Evolutionary conservation across 2,888 invertebrate species (phyloP).

Genomic region (Lasioglossum marginatum): DNA sequence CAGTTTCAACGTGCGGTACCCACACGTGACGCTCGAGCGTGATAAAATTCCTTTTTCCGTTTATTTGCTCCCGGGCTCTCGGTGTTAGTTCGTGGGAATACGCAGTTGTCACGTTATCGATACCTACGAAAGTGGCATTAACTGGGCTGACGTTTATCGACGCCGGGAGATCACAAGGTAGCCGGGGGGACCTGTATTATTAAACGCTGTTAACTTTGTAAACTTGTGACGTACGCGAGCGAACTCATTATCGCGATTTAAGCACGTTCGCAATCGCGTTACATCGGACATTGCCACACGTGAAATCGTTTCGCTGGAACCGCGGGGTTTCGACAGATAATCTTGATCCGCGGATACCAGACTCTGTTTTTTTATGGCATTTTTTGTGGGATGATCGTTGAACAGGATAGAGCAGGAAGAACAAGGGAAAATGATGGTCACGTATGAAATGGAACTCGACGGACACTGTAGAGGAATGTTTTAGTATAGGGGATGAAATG

Average conservation of each 20-base stretch:
- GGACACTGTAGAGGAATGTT: background rate
- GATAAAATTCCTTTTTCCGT: conserved; percentile 55
- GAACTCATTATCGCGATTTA: conserved; percentile 66
- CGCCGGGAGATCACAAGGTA: conserved; percentile 53
- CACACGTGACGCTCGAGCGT: conserved; percentile 35
- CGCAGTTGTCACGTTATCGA: conserved; percentile 72
- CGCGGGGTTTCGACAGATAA: conserved; percentile 60
- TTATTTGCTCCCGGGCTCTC: background rate
- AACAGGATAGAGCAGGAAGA: conserved; percentile 17
- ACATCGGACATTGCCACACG: conserved; percentile 53
- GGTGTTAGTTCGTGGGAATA: conserved; percentile 57
- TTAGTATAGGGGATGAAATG: background rate
- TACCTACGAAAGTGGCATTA: conserved; percentile 65
- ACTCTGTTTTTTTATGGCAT: background rate
- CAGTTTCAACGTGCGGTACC: background rate
- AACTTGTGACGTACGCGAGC: conserved; percentile 61
- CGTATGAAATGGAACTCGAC: conserved; percentile 14
- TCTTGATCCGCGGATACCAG: conserved; percentile 58
- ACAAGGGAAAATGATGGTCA: background rate
- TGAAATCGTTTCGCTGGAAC: conserved; percentile 56
- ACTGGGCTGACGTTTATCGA: conserved; percentile 67
- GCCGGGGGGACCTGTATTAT: conserved; percentile 56
- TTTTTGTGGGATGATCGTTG: conserved; percentile 1
- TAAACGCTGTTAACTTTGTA: conserved; percentile 71
- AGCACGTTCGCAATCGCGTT: conserved; percentile 63